These are phyloP conservation scores for Caenorhabditis remanei DNA, from an alignment of 1,140 invertebrate species.

Conservation along the genomic window DNA sequence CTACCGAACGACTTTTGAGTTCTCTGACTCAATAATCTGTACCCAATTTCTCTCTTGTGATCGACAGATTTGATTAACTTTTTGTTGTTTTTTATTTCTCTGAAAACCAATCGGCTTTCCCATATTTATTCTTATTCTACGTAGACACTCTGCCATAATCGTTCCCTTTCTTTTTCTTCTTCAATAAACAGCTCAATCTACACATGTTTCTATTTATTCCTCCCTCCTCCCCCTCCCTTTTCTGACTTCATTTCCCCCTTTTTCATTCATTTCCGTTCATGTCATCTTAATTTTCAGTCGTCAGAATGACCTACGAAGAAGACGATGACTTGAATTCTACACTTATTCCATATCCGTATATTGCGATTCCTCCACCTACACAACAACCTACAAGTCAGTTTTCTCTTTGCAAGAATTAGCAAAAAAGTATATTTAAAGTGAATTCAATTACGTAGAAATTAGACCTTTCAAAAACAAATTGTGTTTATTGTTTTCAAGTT, in stretches of 20 bases:
- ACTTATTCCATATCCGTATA: slow-evolving; percentile 30
- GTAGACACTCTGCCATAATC: neutral
- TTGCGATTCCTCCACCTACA: slow-evolving; percentile 22
- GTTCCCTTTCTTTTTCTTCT: neutral
- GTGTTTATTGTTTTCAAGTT: neutral
- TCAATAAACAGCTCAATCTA: slow-evolving; percentile 2
- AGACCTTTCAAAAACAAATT: slow-evolving; percentile 33
- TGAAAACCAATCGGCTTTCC: neutral
- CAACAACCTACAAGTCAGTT: slow-evolving; percentile 32
- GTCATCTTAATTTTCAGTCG: neutral
- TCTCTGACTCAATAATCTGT: too few relatives aligned
- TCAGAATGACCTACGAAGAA: slow-evolving; percentile 4
- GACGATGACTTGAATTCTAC: slow-evolving; percentile 28
- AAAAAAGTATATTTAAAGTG: neutral
- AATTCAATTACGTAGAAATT: neutral
- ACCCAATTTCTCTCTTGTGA: neutral
- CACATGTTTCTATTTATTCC: neutral
- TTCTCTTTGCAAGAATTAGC: neutral
- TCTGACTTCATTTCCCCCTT: too few relatives aligned
- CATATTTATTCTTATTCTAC: neutral
- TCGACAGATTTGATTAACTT: neutral
- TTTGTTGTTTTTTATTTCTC: neutral
- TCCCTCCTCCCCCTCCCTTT: too few relatives aligned
- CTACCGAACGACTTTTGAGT: too few relatives aligned
- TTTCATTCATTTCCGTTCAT: neutral